Conservation (phyloP, 1,140 invertebrate genomes). For the Drosophila miranda region DNA sequence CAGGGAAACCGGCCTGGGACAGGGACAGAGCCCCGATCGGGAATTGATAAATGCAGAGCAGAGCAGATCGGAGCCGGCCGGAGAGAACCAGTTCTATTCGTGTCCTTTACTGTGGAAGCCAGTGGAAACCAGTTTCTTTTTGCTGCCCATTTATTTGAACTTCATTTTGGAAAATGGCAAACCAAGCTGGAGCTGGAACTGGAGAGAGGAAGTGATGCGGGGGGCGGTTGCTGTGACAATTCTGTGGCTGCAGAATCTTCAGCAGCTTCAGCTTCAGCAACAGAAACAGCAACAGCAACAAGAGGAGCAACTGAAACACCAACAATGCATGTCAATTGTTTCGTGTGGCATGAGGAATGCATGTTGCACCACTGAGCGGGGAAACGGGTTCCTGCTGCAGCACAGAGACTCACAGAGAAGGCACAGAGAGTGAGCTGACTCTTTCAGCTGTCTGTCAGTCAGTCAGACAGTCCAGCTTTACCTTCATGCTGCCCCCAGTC, state of each 20-base stretch:
- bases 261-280: constrained; percentile 13
- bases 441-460: constrained; percentile 50
- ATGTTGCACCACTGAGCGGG: constrained; percentile 55
- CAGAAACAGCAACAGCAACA: constrained; percentile 4
- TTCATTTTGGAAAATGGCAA: constrained; percentile 70
- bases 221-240: constrained; percentile 56
- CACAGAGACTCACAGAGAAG: neutral
- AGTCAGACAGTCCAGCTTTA: constrained; percentile 23
- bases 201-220: neutral
- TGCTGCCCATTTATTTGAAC: constrained; percentile 48
- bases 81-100: constrained; percentile 60
- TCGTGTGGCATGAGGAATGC: constrained; percentile 78
- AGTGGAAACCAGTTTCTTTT: constrained; percentile 53
- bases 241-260: constrained; percentile 46
- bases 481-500: constrained; percentile 3
- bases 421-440: constrained; percentile 44
- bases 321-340: constrained; percentile 79
- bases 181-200: constrained; percentile 1
- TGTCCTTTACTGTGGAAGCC: constrained; percentile 35
- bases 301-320: constrained; percentile 27
- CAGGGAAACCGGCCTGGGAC: constrained; percentile 53
- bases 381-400: constrained; percentile 47
- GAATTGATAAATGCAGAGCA: constrained; percentile 72
- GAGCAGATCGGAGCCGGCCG: constrained; percentile 34
- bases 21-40: constrained; percentile 16